Evolutionary conservation across 2,113 vertebrate species (phyloP).

Genomic region (Salvelinus namaycush): DNA sequence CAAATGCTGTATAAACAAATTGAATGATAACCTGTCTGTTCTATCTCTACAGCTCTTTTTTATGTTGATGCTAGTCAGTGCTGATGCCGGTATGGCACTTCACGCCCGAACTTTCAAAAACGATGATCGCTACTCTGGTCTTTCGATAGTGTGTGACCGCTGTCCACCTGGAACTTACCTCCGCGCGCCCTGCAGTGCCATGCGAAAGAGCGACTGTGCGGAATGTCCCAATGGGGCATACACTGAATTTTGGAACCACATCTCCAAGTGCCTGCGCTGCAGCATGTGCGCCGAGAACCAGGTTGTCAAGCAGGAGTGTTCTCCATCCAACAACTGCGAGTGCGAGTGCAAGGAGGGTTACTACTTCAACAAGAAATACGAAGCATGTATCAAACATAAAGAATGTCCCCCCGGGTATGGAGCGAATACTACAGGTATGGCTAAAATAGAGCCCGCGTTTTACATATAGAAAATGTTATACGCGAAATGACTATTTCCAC

Average conservation of each 20-base stretch:
- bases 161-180: constrained; percentile 58
- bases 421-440: constrained; percentile 50
- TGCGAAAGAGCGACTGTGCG: constrained; percentile 39
- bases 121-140: constrained; percentile 5
- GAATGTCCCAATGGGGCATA: constrained; percentile 55
- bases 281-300: constrained; percentile 48
- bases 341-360: constrained; percentile 59
- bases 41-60: background rate
- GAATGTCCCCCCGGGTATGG: constrained; percentile 51
- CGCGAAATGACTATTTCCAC: background rate
- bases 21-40: background rate
- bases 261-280: constrained; percentile 62
- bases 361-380: constrained; percentile 31
- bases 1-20: background rate
- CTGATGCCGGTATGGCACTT: fast-evolving
- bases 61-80: background rate
- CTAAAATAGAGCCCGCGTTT: background rate
- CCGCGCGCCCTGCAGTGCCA: constrained; percentile 42
- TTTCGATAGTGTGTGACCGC: constrained; percentile 45
- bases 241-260: constrained; percentile 70
- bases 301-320: constrained; percentile 46
- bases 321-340: constrained; percentile 28
- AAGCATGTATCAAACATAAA: constrained; percentile 50
- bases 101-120: constrained; percentile 22
- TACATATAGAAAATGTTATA: background rate